Base-by-base conservation (phyloP, 1,140 invertebrate genomes). In the Brachionus sp. region DNA sequence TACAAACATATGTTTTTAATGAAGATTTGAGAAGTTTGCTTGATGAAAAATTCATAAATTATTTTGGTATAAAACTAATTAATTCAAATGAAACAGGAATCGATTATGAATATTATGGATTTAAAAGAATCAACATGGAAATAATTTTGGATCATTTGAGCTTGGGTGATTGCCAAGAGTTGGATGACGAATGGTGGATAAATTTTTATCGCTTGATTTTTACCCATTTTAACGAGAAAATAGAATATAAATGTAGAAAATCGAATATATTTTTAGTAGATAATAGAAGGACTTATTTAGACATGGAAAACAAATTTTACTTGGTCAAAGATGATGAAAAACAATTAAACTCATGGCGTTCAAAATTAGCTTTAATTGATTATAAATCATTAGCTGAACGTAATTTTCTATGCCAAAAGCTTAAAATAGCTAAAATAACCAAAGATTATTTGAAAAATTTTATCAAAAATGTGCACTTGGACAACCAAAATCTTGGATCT, bases 391-490 rank as follows among this genome's bases (percentile, higher is more conserved):
- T 23, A 13, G 39, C 19, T 12, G 70, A 75, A 23, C 6, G 10
- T 25, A 75, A 46, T 46, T 75, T 75, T 75, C 12, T 75, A 33
- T 75, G 10, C 23, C 39, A 75, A 19, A 25, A 12, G 12, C 42
- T 75, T 0, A 46, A 75, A 46, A 25, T 75, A 23, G 16, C 70
- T 25, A 44, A 75, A 75, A 29, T 75, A 19, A 50, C 37, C 3
- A 46, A 29, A 19, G 70, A 50, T 29, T 75, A 46, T 50, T 12
- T 46, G 1, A 75, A 50, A 75, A 46, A 75, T 75, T 75, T 29
- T 29, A 75, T 75, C n/a, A 46, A 25, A 75, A 75, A 25, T 75
- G 9, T 75, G 10, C 70, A 75, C 70, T 46, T 75, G 4, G 70
- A 75, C 10, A 46, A 75, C 25, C 9, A 6, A 23, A 19, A 75